Percentiles rank a stretch among this genome's conserved stretches.
phyloP scores from a whole-genome alignment of 2,888 invertebrate genomes.

The Drosophila melanosoma region DNA sequence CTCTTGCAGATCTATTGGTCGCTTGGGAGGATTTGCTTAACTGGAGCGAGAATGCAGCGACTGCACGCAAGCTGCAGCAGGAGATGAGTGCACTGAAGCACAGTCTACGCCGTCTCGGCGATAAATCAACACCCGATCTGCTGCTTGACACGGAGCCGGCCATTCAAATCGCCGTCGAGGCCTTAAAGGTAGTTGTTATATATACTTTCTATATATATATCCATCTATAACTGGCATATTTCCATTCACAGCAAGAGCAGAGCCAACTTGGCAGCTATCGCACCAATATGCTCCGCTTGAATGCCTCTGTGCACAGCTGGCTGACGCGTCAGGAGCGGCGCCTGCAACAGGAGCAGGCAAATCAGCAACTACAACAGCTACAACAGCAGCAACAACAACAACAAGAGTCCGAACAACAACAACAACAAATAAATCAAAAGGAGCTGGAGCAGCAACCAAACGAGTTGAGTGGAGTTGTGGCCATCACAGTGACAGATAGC shows the following conservation, averaged over 20 bases:
- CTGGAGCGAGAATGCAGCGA: slow-evolving; percentile 85
- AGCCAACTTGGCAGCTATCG: slow-evolving; percentile 84
- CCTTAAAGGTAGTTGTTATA: slow-evolving; percentile 80
- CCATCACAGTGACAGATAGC: slow-evolving; percentile 77
- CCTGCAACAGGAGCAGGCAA: slow-evolving; percentile 79
- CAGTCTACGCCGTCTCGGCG: slow-evolving; percentile 83
- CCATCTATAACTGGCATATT: neutral
- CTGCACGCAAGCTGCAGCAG: slow-evolving; percentile 85
- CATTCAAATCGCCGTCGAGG: slow-evolving; percentile 84
- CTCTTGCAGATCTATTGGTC: slow-evolving; percentile 83
- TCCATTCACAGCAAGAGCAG: slow-evolving; percentile 82
- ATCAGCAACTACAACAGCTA: slow-evolving; percentile 56
- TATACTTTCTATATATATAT: no score
- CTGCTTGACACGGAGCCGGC: slow-evolving; percentile 84
- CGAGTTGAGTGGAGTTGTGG: slow-evolving; percentile 28
- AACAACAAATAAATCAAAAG: slow-evolving; percentile 24
- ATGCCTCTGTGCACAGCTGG: slow-evolving; percentile 85
- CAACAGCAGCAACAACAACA: slow-evolving; percentile 55
- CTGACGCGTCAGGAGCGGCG: slow-evolving; percentile 85
- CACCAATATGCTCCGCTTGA: slow-evolving; percentile 85
- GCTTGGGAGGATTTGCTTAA: slow-evolving; percentile 85
- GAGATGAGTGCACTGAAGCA: slow-evolving; percentile 85
- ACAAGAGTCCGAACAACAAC: slow-evolving; percentile 65
- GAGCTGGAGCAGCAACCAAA: slow-evolving; percentile 1
- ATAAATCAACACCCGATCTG: slow-evolving; percentile 79